Evolutionary conservation across 2,797 vertebrate genomes (phyloP).

Genomic region (Lophius americanus): DNA sequence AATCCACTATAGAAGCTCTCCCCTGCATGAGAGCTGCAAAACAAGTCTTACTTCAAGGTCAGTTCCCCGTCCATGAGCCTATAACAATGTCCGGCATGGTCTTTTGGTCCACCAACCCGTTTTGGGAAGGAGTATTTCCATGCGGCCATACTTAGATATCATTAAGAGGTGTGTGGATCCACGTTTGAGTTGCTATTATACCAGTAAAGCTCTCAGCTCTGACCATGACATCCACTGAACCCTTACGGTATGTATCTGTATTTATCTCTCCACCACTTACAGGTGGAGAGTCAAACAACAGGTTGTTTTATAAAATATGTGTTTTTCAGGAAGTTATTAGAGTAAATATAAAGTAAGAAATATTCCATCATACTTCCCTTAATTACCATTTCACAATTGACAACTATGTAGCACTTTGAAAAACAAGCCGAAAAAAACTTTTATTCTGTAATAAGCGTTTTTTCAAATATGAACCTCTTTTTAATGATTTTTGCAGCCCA

Average conservation of each 20-base stretch:
- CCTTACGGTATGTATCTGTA: not conserved
- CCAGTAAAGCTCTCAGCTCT: conserved; percentile 2
- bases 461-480: too few species aligned
- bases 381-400: too few species aligned
- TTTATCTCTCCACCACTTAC: not conserved
- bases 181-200: conserved; percentile 1
- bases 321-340: not conserved
- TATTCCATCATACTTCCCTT: not conserved
- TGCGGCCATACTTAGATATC: conserved; percentile 27
- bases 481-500: too few species aligned
- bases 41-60: conserved; percentile 9
- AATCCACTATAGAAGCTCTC: conserved; percentile 13
- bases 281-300: not conserved
- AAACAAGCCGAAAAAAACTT: too few species aligned
- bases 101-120: conserved; percentile 14
- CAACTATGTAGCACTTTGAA: too few species aligned
- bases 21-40: conserved; percentile 8
- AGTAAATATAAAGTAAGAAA: not conserved
- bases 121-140: conserved; percentile 12
- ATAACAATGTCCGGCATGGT: conserved; percentile 11
- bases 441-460: too few species aligned
- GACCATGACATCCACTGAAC: conserved; percentile 1
- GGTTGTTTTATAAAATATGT: not conserved
- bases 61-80: conserved; percentile 23
- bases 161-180: not conserved